phyloP scores from a whole-genome alignment of 2,888 invertebrate species.

The Sesia bembeciformis region DNA sequence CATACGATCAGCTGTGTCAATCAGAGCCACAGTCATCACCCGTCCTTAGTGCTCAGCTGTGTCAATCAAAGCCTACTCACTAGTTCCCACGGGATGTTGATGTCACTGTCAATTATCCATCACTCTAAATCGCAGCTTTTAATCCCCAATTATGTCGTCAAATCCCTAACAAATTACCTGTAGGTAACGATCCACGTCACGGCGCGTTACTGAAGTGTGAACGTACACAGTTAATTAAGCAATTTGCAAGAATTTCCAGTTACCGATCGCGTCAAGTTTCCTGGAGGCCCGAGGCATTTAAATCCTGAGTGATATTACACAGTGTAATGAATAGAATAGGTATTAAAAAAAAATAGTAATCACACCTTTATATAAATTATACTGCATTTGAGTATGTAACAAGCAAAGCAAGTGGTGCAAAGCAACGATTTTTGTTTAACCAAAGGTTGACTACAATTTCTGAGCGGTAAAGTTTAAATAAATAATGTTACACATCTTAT shows the following conservation, averaged over 20 bases:
- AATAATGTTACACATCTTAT: too few relatives aligned
- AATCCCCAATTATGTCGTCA: not conserved
- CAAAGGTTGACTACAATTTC: too few relatives aligned
- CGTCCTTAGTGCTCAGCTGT: not conserved
- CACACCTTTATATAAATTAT: too few relatives aligned
- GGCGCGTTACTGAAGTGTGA: conserved; percentile 3
- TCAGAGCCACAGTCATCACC: too few relatives aligned
- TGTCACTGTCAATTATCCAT: not conserved
- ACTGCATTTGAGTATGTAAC: too few relatives aligned
- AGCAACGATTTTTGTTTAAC: too few relatives aligned
- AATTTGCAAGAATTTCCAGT: conserved; percentile 12
- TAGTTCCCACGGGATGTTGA: not conserved
- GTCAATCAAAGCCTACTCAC: not conserved
- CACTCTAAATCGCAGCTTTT: not conserved
- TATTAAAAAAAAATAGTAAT: too few relatives aligned
- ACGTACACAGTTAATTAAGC: conserved; percentile 7
- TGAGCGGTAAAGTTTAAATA: too few relatives aligned
- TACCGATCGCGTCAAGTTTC: conserved; percentile 7
- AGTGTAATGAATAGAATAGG: too few relatives aligned
- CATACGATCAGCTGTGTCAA: too few relatives aligned
- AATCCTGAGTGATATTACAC: conserved; percentile 9
- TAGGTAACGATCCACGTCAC: not conserved
- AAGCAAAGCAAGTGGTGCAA: too few relatives aligned
- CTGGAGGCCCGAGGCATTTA: conserved; percentile 16
- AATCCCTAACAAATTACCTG: not conserved